A percentile compares a stretch with the other conserved stretches of the same genome.
Evolutionary conservation across 1,140 invertebrate species (phyloP).

Genomic region (Heterodera carotae): DNA sequence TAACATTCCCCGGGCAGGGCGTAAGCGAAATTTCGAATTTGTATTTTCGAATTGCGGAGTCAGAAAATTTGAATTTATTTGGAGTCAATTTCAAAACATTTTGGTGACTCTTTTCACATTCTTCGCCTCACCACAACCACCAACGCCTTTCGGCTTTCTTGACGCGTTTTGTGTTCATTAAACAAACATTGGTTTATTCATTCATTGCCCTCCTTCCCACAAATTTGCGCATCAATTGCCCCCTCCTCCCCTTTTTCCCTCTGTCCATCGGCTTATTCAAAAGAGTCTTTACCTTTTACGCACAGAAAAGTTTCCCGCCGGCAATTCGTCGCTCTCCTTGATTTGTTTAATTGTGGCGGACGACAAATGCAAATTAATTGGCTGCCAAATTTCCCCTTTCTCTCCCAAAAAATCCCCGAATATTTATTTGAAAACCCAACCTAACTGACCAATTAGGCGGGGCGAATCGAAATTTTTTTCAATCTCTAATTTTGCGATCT

Average conservation of each 20-base stretch:
- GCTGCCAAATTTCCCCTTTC: not conserved
- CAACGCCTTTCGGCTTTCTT: no score
- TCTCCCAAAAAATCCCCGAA: not conserved
- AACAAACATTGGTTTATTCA: not conserved
- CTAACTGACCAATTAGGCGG: not conserved
- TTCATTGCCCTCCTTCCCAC: not conserved
- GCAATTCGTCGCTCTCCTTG: conserved; percentile 5
- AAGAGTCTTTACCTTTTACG: not conserved
- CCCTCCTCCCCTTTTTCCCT: not conserved
- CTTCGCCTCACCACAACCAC: no score
- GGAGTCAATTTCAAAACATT: no score
- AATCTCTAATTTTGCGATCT: not conserved
- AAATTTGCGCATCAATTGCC: not conserved
- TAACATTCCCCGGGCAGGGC: no score
- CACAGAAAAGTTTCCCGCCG: not conserved
- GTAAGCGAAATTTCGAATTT: not conserved
- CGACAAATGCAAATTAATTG: conserved; percentile 9
- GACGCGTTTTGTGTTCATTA: not conserved
- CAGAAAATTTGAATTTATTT: no score
- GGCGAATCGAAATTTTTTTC: not conserved
- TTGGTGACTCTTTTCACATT: no score
- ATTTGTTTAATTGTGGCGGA: conserved; percentile 3
- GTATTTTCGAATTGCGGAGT: not conserved
- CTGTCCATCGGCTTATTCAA: not conserved
- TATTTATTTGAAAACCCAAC: not conserved